Base-by-base conservation (phyloP, 1,140 invertebrate genomes). In the Heterodera schachtii region DNA sequence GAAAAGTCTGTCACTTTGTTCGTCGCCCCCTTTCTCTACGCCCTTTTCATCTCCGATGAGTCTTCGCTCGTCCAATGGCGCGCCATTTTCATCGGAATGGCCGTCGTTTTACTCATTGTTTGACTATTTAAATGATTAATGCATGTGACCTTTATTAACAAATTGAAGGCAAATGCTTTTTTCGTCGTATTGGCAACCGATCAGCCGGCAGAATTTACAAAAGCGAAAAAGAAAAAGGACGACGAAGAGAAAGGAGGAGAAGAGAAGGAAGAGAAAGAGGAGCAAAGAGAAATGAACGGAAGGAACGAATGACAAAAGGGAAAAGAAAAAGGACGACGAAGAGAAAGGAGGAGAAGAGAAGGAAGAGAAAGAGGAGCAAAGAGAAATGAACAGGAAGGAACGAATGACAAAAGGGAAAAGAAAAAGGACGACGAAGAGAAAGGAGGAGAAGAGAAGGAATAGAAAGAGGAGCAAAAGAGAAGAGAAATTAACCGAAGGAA, bases 151-250 rank as follows among this genome's bases (percentile, higher is more conserved):
- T 66, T 11, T 66, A 21, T 57, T 64, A 75, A 44, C 13, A 46
- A 77, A 47, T 75, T 80, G 43, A 75, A 80, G 79, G 79, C 79
- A 74, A 87, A 87, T 78, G 75, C 83, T 60, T 73, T 86, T n/a
- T 87, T 87, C 70, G 85, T 77, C 52, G 79, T 73, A 60, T 80
- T 82, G 67, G 86, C 83, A 13, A 88, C 86, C 4, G 86, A 88
- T n/a, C 47, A 87, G 80, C 87, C 86, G 57, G 87, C 84, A 43
- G 49, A 82, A 76, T 87, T 87, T 52, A 88, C 87, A 7, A 78
- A 87, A 76, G 75, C 83, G 3, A 84, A 74, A 5, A 80, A 84
- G 41, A 83, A 44, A 31, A 52, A 52, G 6, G 11, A 52, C 49
- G 16, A n/a, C n/a, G 43, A 76, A 44, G 31, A 76, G 67, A 70